Conservation (phyloP, 2,888 invertebrate species). For the Hirtodrosophila histrioides region DNA sequence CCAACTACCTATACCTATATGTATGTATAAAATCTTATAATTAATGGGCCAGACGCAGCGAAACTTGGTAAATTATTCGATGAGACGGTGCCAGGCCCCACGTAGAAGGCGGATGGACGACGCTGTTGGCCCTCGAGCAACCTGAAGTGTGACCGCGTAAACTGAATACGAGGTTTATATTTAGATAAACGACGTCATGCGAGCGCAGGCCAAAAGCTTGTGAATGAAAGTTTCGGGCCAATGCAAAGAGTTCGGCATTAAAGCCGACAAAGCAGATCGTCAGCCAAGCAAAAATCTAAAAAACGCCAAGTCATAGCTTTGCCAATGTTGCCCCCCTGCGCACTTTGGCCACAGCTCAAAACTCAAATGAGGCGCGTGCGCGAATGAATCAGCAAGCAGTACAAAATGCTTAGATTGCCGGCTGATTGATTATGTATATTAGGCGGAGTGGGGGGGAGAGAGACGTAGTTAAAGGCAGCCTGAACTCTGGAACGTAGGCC, state of each 20-base stretch:
- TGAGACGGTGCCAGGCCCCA: conserved; percentile 19
- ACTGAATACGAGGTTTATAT: conserved; percentile 73
- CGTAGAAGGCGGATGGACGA: conserved; percentile 61
- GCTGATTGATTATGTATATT: conserved; percentile 37
- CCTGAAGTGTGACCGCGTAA: conserved; percentile 74
- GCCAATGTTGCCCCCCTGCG: conserved; percentile 4
- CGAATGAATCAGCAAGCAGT: conserved; percentile 50
- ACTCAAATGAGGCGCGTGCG: conserved; percentile 58
- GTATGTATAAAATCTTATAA: conserved; percentile 42
- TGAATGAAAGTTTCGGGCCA: conserved; percentile 68
- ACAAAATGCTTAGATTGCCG: conserved; percentile 1
- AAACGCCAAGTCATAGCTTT: conserved; percentile 56
- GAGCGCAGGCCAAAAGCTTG: conserved; percentile 13
- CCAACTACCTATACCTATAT: conserved; percentile 39
- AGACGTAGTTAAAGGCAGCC: conserved; percentile 7
- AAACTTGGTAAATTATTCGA: conserved; percentile 7
- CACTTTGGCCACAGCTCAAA: conserved; percentile 34
- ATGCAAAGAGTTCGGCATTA: conserved; percentile 18
- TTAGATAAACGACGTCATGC: conserved; percentile 78
- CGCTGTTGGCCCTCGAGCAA: conserved; percentile 45
- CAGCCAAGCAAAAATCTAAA: conserved; percentile 5
- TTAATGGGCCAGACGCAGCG: conserved; percentile 39
- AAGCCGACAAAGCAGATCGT: conserved; percentile 50
- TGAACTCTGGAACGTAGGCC: conserved; percentile 34
- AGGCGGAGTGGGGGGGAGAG: neutral